Evolutionary conservation across 2,113 vertebrate genomes (phyloP), one percentile per base, ranked within the genome.

Genomic region (Centropristis striata): DNA sequence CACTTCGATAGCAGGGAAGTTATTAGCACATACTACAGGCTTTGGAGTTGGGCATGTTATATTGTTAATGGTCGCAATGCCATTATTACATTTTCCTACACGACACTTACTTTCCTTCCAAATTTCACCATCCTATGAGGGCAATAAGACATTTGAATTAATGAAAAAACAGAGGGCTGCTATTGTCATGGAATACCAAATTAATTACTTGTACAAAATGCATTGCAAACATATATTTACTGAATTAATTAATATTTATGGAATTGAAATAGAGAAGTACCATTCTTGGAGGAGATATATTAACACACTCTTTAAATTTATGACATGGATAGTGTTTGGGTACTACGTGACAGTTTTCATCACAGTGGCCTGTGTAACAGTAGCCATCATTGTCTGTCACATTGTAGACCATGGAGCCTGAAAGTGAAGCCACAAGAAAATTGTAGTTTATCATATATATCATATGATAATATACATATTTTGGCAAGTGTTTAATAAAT

Each of bases 371-470:
- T 0, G 75, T 90, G 57, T 89, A 96, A 47, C 84, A 88, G 73
- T 96, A 92, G 0, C 96, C 96, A 0, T 86, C 92, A 0, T 68
- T 60, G 82, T 98, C 96, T 0, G 37, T 73, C 63, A 18, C 44
- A 10, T 84, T 86, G 47, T 97, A 98, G 36, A 98, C 92, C 0
- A 88, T 0, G 0, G 92, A 88, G 5, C 94, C 97, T 98, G 5
- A 42, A 59, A 67, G 64, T 53, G 21, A 60, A 32, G 4, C 20
- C 16, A 32, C 11, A 46, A 15, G 51, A 37, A 71, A 1, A 28
- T 47, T 25, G 3, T 1, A 14, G 11, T 32, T 16, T 44, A 5
- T 68, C 36, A 49, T 11, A 75, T 8, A 41, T 60, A 12, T 16
- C 11, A 32, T 16, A 13, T 71, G 6, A 64, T 55, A 12, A 23